These are phyloP conservation scores for Rhyacophila brunnea DNA, from an alignment of 1,140 invertebrate genomes.

Conservation along the genomic window DNA sequence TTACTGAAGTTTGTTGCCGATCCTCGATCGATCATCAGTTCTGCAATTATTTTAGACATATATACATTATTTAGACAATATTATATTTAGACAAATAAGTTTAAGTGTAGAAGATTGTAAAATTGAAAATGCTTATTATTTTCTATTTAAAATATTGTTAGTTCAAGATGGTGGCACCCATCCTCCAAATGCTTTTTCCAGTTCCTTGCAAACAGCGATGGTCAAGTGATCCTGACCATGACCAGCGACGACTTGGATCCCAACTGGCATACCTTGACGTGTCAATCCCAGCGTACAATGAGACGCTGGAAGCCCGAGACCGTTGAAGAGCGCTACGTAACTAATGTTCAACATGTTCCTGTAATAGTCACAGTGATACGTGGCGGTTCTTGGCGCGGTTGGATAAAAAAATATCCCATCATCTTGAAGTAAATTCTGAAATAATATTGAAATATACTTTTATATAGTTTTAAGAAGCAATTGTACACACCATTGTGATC, in stretches of 20 bases:
- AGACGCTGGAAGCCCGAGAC: constrained; percentile 78
- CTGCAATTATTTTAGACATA: too few relatives aligned
- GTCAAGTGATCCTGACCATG: constrained; percentile 72
- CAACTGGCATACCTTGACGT: constrained; percentile 74
- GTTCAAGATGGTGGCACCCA: constrained; percentile 65
- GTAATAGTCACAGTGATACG: constrained; percentile 73
- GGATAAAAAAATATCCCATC: constrained; percentile 82
- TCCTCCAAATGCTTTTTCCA: constrained; percentile 84
- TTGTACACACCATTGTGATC: too few relatives aligned
- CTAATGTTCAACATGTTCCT: constrained; percentile 71
- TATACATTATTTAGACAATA: too few relatives aligned
- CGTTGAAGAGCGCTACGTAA: constrained; percentile 83
- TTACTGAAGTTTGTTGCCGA: too few relatives aligned
- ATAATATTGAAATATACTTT: too few relatives aligned
- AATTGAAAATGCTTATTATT: too few relatives aligned
- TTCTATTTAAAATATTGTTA: too few relatives aligned
- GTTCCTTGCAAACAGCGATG: constrained; percentile 75
- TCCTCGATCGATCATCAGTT: too few relatives aligned
- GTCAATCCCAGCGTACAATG: constrained; percentile 75
- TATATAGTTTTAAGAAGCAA: too few relatives aligned
- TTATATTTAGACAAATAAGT: too few relatives aligned
- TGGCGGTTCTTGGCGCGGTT: constrained; percentile 70
- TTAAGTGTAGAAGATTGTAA: too few relatives aligned
- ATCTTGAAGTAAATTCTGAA: constrained; percentile 67
- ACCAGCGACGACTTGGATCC: constrained; percentile 66